Evolutionary conservation across 2,113 vertebrate species (phyloP).

Genomic region (Henicopernis longicauda): DNA sequence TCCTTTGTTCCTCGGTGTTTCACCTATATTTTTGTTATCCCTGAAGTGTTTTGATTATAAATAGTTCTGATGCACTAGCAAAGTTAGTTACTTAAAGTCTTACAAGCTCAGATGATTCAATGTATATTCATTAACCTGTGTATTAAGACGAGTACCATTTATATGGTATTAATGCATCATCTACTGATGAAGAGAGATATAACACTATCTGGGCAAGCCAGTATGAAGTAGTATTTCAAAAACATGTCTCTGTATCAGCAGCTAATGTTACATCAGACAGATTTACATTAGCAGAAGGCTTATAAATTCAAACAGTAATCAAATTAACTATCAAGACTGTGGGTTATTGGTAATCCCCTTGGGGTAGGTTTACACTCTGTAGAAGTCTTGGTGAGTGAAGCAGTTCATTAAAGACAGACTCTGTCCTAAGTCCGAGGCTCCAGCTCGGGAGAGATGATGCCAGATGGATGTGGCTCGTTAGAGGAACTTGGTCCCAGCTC

Average conservation of each 20-base stretch:
- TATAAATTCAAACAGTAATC: conserved; percentile 13
- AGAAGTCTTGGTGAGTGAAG: background rate
- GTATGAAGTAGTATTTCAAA: background rate
- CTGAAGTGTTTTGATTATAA: background rate
- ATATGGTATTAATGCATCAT: background rate
- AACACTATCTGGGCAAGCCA: background rate
- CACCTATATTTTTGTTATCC: background rate
- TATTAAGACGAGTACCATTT: background rate
- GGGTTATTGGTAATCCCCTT: background rate
- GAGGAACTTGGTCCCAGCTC: background rate
- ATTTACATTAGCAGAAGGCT: background rate
- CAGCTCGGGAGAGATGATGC: background rate
- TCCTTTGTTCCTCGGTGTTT: background rate
- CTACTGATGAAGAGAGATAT: background rate
- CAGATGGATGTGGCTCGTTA: background rate
- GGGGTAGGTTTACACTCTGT: background rate
- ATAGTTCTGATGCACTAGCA: background rate
- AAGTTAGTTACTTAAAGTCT: background rate
- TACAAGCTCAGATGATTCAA: background rate
- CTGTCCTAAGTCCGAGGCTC: background rate
- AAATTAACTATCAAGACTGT: background rate
- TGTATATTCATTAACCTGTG: background rate
- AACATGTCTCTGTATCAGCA: background rate
- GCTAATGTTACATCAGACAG: background rate
- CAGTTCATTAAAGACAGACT: background rate